Evolutionary conservation across 2,888 invertebrate species (phyloP).

Genomic region (Timandra comae): DNA sequence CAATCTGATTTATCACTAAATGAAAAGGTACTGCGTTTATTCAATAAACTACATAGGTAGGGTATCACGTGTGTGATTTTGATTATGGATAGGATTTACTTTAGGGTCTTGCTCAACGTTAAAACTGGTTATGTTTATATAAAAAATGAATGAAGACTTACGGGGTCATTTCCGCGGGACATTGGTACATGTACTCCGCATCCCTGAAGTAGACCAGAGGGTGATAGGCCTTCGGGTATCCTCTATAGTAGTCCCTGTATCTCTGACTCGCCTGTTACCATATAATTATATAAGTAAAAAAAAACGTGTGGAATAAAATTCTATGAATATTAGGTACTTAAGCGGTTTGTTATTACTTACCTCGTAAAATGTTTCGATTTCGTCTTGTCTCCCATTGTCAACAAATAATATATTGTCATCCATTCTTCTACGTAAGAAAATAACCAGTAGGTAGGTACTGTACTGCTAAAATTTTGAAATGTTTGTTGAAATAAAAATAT

Average conservation of each 20-base stretch:
- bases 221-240: constrained; percentile 74
- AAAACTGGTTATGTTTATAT: no score
- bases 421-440: no score
- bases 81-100: no score
- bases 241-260: constrained; percentile 79
- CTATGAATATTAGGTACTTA: neutral
- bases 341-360: constrained; percentile 36
- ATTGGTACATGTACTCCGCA: constrained; percentile 69
- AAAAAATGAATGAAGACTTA: no score
- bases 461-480: no score
- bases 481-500: no score
- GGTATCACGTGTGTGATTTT: no score
- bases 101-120: no score
- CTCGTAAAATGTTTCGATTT: constrained; percentile 66
- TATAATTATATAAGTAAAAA: neutral
- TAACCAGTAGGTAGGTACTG: no score
- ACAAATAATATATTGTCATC: constrained; percentile 50
- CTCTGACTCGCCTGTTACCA: constrained; percentile 71
- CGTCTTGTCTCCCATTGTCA: constrained; percentile 55
- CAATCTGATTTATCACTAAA: no score
- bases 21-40: no score
- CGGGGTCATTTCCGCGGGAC: constrained; percentile 75
- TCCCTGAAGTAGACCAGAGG: constrained; percentile 76
- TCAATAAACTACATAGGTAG: no score
- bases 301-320: neutral